Base-by-base conservation (phyloP, 2,797 vertebrate genomes). In the Psittacula echo region DNA sequence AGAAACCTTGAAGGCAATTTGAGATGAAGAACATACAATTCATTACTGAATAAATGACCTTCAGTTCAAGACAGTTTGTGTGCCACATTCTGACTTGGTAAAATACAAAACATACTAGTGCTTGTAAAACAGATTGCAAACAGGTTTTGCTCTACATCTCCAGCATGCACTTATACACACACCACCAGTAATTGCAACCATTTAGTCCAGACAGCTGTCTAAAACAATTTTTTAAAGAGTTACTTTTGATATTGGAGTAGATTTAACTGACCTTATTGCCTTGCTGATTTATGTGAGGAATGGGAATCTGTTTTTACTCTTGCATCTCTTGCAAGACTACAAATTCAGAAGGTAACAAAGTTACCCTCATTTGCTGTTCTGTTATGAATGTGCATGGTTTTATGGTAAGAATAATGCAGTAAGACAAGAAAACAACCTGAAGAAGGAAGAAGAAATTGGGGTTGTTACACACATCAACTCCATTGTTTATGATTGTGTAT, bases 401-500 rank as follows among this genome's bases (percentile, higher is more conserved):
- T 85, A 79, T 11, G 15, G 10, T 54, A 22, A 90, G 24, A 87
- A 82, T 67, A 93, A 90, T 67, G 15, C 10, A 79, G 32, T 29
- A 74, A 82, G 42, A 78, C 54, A 79, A 50, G 70, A 80, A 93
- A 92, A 11, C 10, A 68, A 47, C 15, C 13, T 53, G 65, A 89
- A 91, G 44, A 92, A 81, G 1, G 11, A 64, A 76, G 68, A 47
- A 75, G 34, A 75, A 85, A 77, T 45, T 58, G 32, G 54, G 15
- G 24, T 53, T 81, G n/a, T 47, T 87, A 67, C 9, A 64, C 51
- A 77, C 34, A 85, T 79, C 47, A 71, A 62, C 30, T 89, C 39
- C 53, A 76, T 79, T 93, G 91, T 93, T 95, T 95, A 87, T 94
- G 89, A 85, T 87, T 93, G 47, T 53, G 29, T 1, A 2, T 87